phyloP scores from a whole-genome alignment of 2,113 vertebrate genomes.

The Elachura formosa region DNA sequence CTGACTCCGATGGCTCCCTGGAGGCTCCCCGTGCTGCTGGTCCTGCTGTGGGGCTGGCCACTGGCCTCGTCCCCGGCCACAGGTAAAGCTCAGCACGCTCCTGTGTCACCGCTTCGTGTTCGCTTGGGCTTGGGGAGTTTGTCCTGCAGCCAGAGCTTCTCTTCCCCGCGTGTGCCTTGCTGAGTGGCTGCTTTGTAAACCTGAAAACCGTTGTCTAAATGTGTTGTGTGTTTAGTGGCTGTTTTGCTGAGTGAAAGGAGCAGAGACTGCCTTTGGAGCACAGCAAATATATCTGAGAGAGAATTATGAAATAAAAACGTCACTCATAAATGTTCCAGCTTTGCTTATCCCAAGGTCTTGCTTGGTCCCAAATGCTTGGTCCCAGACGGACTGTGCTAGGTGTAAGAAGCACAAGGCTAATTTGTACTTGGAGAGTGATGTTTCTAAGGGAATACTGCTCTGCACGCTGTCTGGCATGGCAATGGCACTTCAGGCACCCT shows the following conservation, averaged over 20 bases:
- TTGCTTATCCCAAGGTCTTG: too few species aligned
- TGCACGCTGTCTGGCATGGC: background rate
- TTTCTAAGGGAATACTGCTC: background rate
- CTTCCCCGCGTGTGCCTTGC: background rate
- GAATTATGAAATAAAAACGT: background rate
- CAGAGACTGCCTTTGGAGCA: background rate
- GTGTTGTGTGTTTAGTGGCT: background rate
- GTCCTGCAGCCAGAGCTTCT: background rate
- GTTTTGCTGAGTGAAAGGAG: background rate
- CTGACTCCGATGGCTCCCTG: conserved; percentile 16
- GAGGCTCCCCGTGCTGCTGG: background rate
- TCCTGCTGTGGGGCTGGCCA: background rate
- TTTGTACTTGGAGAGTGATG: background rate
- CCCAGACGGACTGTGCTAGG: rapidly evolving
- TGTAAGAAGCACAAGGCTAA: background rate
- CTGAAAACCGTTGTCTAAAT: too few species aligned
- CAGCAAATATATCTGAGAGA: background rate
- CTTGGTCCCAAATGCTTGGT: rapidly evolving
- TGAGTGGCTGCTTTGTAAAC: background rate
- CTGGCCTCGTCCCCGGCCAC: background rate
- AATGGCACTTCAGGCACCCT: background rate
- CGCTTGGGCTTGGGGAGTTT: rapidly evolving
- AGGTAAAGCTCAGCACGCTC: background rate
- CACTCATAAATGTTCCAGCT: background rate
- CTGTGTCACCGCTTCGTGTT: rapidly evolving